Percentiles rank a stretch among this genome's conserved stretches.
Evolutionary conservation across 2,797 vertebrate species (phyloP).

Genomic region (Melanotaenia pygmaea): DNA sequence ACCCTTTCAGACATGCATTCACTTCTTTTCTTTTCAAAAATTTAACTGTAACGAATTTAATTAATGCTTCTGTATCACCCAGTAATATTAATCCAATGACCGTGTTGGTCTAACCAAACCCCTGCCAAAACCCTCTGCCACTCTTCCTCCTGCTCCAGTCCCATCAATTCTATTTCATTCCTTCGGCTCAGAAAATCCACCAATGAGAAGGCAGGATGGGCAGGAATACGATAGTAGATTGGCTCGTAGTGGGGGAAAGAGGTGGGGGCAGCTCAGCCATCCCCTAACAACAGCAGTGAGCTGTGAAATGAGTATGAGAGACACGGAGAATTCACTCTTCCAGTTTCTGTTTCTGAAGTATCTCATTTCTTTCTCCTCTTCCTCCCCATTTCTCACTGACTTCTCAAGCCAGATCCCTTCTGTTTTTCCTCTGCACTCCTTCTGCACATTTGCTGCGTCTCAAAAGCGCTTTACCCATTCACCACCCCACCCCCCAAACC

Average conservation of each 20-base stretch:
- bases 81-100: constrained; percentile 10
- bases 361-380: constrained; percentile 14
- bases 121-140: constrained; percentile 24
- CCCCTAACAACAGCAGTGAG: constrained; percentile 81
- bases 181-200: constrained; percentile 64
- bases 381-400: neutral
- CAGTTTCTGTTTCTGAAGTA: constrained; percentile 26
- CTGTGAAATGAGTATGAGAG: constrained; percentile 70
- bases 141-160: constrained; percentile 41
- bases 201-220: constrained; percentile 71
- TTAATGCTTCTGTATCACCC: neutral
- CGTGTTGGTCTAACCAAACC: constrained; percentile 20
- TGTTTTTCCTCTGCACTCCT: constrained; percentile 26
- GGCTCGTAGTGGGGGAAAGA: constrained; percentile 65
- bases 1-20: neutral
- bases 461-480: constrained; percentile 23
- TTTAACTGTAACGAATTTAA: neutral
- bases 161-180: constrained; percentile 81
- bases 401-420: constrained; percentile 8
- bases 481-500: no score
- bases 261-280: constrained; percentile 67
- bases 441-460: constrained; percentile 26
- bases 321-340: constrained; percentile 42
- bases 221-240: constrained; percentile 72
- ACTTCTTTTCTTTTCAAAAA: neutral